phyloP scores from a whole-genome alignment of 30 jellyfish, hydroid and myxozoan species.

The Turritopsis rubra region DNA sequence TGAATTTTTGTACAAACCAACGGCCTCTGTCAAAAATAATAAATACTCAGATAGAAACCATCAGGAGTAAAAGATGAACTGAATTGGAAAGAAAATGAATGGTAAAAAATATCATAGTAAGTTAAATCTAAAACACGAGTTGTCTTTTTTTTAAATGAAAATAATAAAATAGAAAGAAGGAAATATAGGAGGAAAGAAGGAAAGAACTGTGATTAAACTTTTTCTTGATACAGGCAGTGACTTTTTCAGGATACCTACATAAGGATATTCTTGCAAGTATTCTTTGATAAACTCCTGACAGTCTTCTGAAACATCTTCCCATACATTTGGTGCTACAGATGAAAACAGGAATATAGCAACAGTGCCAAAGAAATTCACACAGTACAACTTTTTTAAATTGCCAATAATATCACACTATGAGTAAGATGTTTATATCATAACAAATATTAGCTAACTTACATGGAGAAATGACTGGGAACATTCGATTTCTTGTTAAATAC shows the following conservation, averaged over 20 bases:
- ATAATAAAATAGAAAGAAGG: no score
- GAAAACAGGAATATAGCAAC: background rate
- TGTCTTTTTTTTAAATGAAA: no score
- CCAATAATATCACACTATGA: background rate
- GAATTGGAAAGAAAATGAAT: background rate
- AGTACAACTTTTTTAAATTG: background rate
- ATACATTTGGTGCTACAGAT: slow-evolving; percentile 64
- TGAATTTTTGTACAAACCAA: slow-evolving; percentile 61
- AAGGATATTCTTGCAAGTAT: slow-evolving; percentile 79
- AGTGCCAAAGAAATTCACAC: background rate
- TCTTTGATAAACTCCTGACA: slow-evolving; percentile 76
- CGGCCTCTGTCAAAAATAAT: slow-evolving; percentile 54
- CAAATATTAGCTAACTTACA: slow-evolving; percentile 22
- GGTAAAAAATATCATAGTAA: no score
- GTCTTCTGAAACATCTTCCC: slow-evolving; percentile 82
- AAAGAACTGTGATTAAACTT: no score
- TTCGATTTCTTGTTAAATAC: slow-evolving; percentile 43
- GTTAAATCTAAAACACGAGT: no score
- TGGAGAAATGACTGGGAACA: slow-evolving; percentile 56
- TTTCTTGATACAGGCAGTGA: no score
- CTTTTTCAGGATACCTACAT: no score
- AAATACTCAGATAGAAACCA: background rate
- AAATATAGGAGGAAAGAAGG: no score
- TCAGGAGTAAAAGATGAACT: no score
- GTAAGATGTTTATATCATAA: background rate